Conservation (phyloP, 1,140 invertebrate genomes). For the Archegozetes longisetosus region DNA sequence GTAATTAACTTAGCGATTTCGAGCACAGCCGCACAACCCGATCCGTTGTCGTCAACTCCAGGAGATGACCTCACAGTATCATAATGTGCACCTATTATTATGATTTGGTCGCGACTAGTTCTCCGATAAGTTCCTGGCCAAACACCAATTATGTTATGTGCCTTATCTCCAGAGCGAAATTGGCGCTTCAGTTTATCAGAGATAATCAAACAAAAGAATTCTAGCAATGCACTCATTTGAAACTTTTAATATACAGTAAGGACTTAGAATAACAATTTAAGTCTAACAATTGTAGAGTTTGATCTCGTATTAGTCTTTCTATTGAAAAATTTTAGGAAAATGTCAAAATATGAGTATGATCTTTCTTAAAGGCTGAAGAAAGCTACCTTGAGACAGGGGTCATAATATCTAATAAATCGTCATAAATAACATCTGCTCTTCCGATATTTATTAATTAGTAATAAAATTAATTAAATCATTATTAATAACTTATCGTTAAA, state of each 20-base stretch:
- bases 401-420: too few species aligned
- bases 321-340: too few species aligned
- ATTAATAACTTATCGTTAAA: too few species aligned
- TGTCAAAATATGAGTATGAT: too few species aligned
- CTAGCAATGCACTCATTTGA: too few species aligned
- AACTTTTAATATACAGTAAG: too few species aligned
- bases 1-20: slow-evolving; percentile 29
- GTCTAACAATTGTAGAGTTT: too few species aligned
- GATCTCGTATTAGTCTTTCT: too few species aligned
- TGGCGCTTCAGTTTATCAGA: background rate
- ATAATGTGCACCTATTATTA: slow-evolving; percentile 32
- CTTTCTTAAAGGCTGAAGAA: too few species aligned
- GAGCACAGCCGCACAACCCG: slow-evolving; percentile 29
- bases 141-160: slow-evolving; percentile 30
- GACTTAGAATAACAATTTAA: too few species aligned
- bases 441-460: background rate
- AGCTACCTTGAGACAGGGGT: too few species aligned
- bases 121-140: slow-evolving; percentile 26
- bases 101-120: slow-evolving; percentile 26
- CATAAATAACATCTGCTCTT: background rate
- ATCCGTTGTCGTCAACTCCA: slow-evolving; percentile 32
- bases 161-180: slow-evolving; percentile 11
- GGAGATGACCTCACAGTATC: slow-evolving; percentile 27
- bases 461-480: background rate
- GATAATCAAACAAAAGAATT: background rate